Conservation (phyloP, 2,888 invertebrate genomes). For the Arrhopalites spinosus region DNA sequence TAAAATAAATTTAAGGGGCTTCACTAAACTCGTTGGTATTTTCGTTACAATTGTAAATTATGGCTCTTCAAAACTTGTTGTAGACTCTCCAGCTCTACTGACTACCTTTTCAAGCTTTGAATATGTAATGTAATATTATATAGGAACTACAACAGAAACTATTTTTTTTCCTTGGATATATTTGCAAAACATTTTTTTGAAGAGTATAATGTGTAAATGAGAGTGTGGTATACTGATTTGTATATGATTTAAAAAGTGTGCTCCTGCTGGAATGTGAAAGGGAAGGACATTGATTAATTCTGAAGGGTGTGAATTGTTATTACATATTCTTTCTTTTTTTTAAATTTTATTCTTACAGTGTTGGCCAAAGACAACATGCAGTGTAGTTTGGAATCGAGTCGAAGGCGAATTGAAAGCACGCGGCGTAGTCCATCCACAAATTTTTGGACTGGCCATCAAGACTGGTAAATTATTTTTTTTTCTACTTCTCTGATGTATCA, state of each 20-base stretch:
- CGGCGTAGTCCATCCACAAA: constrained; percentile 56
- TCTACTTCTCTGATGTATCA: too few species aligned
- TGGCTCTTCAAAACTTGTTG: background rate
- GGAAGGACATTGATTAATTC: constrained; percentile 50
- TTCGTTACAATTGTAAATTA: background rate
- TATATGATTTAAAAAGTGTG: constrained; percentile 5
- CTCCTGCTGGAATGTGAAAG: constrained; percentile 40
- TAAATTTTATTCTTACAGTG: constrained; percentile 32
- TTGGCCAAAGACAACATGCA: constrained; percentile 56
- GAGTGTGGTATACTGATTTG: too few species aligned
- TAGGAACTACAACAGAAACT: too few species aligned
- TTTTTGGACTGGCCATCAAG: constrained; percentile 56
- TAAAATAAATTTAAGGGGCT: too few species aligned
- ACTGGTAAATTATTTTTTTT: constrained; percentile 55
- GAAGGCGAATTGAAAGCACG: constrained; percentile 56
- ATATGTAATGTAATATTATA: background rate
- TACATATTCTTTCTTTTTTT: constrained; percentile 25
- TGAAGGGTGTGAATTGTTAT: constrained; percentile 53
- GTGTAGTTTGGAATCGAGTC: constrained; percentile 56
- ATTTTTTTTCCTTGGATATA: too few species aligned
- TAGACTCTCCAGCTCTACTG: background rate
- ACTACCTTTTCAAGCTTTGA: background rate
- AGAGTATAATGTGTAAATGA: too few species aligned
- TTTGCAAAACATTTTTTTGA: too few species aligned
- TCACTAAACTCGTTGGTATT: background rate